phyloP scores from a whole-genome alignment of 2,113 vertebrate genomes.

The Triplophysa tibetana region DNA sequence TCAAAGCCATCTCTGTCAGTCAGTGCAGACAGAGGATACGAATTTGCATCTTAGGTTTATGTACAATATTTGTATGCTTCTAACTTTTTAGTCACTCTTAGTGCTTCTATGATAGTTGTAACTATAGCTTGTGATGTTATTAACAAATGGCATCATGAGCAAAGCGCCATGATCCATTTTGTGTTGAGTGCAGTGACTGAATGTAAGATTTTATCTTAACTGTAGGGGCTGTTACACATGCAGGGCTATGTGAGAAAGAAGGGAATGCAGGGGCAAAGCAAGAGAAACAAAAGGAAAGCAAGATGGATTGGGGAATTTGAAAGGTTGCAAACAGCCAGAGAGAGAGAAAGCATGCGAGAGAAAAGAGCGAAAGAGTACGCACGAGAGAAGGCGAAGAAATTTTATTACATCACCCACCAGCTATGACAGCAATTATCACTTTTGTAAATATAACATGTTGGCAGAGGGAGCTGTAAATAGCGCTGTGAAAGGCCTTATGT shows the following conservation, averaged over 20 bases:
- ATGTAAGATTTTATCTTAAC: background rate
- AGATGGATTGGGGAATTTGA: background rate
- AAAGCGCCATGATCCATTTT: background rate
- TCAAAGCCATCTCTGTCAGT: constrained; percentile 50
- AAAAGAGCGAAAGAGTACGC: background rate
- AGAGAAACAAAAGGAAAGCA: background rate
- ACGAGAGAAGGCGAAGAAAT: constrained; percentile 11
- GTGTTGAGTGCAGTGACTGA: background rate
- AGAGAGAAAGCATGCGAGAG: constrained; percentile 10
- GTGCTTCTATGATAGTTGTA: constrained; percentile 67
- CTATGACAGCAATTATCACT: constrained; percentile 32
- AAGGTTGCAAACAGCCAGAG: constrained; percentile 1
- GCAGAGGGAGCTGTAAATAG: constrained; percentile 52
- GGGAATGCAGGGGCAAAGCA: constrained; percentile 23
- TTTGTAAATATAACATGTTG: constrained; percentile 47
- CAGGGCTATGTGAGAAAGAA: background rate
- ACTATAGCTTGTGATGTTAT: constrained; percentile 60
- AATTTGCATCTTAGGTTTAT: constrained; percentile 47
- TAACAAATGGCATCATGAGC: background rate
- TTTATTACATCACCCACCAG: constrained; percentile 31
- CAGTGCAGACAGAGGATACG: constrained; percentile 53
- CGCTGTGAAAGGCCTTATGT: constrained; percentile 28
- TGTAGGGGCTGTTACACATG: background rate
- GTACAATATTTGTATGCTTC: constrained; percentile 64
- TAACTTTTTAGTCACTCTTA: constrained; percentile 64